These are phyloP conservation scores for Gortyna flavago DNA, from an alignment of 2,888 invertebrate genomes.

Conservation along the genomic window DNA sequence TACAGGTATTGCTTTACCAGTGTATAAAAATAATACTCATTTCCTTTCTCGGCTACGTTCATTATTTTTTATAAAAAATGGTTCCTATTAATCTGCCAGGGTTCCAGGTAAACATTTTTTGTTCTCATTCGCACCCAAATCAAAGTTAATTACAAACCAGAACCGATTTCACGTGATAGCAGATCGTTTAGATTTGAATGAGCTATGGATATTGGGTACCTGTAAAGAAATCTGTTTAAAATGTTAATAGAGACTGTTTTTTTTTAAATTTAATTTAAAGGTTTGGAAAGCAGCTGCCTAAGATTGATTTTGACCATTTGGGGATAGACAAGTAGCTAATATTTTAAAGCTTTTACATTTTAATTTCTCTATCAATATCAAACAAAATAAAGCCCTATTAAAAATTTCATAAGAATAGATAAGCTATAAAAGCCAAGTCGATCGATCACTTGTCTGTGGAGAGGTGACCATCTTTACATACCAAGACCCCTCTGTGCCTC, in stretches of 20 bases:
- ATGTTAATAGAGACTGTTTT: slow-evolving; percentile 37
- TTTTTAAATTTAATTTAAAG: neutral
- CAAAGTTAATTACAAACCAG: slow-evolving; percentile 64
- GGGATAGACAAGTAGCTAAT: neutral
- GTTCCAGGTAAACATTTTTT: slow-evolving; percentile 64
- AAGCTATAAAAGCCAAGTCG: neutral
- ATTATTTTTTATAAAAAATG: slow-evolving; percentile 32
- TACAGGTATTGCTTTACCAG: slow-evolving; percentile 20
- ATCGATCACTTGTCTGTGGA: neutral
- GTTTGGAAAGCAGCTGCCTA: neutral
- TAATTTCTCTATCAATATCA: neutral
- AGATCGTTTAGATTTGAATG: slow-evolving; percentile 56
- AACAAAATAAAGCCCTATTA: neutral
- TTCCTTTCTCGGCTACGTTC: slow-evolving; percentile 16
- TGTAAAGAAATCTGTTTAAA: slow-evolving; percentile 51
- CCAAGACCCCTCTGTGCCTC: no score
- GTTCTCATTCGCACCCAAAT: slow-evolving; percentile 61
- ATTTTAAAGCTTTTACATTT: neutral
- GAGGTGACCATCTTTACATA: neutral
- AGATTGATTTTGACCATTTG: slow-evolving; percentile 13
- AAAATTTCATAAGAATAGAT: neutral
- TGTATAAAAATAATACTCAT: slow-evolving; percentile 23
- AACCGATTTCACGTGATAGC: slow-evolving; percentile 53
- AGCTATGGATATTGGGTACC: slow-evolving; percentile 47
- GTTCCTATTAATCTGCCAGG: slow-evolving; percentile 48